Conservation (phyloP, 30 jellyfish, hydroid and myxozoan genomes). For the Cassiopea xamachana region DNA sequence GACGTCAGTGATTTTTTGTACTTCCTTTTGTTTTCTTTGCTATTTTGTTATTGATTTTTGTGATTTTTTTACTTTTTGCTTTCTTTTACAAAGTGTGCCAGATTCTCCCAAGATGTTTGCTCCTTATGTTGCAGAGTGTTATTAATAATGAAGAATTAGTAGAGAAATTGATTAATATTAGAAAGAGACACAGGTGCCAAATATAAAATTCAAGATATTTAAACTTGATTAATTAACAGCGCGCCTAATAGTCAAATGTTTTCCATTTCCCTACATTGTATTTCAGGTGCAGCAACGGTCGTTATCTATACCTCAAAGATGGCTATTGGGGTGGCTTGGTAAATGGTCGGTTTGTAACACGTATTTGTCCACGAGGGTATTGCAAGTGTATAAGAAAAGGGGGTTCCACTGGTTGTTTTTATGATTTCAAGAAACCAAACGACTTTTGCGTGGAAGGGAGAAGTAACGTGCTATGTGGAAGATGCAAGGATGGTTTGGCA, state of each 20-base stretch:
- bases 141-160: too few relatives aligned
- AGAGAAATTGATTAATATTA: too few relatives aligned
- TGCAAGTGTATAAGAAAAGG: conserved; percentile 44
- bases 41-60: too few relatives aligned
- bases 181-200: too few relatives aligned
- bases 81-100: too few relatives aligned
- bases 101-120: too few relatives aligned
- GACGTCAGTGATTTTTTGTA: too few relatives aligned
- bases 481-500: conserved; percentile 59
- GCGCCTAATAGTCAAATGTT: neutral
- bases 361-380: conserved; percentile 69
- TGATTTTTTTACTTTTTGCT: too few relatives aligned
- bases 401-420: conserved; percentile 52
- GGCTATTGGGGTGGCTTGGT: conserved; percentile 73
- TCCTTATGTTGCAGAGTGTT: too few relatives aligned
- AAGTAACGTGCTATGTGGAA: conserved; percentile 63
- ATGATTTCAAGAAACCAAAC: conserved; percentile 65
- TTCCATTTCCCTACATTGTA: neutral
- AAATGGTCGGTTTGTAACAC: conserved; percentile 55
- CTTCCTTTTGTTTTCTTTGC: too few relatives aligned
- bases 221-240: neutral
- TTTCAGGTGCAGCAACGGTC: conserved; percentile 56
- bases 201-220: too few relatives aligned
- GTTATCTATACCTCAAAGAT: conserved; percentile 47
- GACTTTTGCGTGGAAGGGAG: conserved; percentile 63